phyloP scores from a whole-genome alignment of 2,113 vertebrate genomes.

The Athene noctua region DNA sequence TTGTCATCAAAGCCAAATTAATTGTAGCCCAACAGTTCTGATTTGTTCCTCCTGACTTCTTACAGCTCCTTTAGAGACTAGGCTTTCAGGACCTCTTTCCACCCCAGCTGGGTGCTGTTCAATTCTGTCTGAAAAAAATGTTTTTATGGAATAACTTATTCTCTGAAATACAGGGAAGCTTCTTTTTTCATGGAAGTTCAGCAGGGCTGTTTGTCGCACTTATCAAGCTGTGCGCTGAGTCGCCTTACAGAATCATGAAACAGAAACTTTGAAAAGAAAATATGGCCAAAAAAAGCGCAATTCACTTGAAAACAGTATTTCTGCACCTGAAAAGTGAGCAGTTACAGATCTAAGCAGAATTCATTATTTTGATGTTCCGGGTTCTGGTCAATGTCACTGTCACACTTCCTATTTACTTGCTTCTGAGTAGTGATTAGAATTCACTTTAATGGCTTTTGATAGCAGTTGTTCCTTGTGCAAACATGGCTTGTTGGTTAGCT shows the following conservation, averaged over 20 bases:
- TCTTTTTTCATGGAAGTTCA: neutral
- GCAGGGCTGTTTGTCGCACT: neutral
- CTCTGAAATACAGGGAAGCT: neutral
- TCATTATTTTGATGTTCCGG: neutral
- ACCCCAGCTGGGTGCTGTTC: neutral
- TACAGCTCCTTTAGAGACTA: neutral
- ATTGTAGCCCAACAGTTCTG: neutral
- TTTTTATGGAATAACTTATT: neutral
- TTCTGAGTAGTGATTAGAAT: neutral
- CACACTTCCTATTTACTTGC: neutral
- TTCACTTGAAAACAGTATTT: neutral
- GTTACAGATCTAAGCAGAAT: neutral
- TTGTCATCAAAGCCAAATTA: neutral
- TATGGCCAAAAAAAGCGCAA: neutral
- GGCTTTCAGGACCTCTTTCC: neutral
- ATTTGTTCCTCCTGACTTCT: neutral
- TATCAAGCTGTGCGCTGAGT: neutral
- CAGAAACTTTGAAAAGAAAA: neutral
- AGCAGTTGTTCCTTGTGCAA: neutral
- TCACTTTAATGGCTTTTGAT: neutral
- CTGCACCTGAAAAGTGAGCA: neutral
- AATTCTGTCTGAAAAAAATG: neutral
- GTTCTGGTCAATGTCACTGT: neutral
- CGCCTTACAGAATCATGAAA: neutral
- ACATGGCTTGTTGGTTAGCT: neutral